phyloP scores from a whole-genome alignment of 2,113 vertebrate species.

The Condylura cristata region DNA sequence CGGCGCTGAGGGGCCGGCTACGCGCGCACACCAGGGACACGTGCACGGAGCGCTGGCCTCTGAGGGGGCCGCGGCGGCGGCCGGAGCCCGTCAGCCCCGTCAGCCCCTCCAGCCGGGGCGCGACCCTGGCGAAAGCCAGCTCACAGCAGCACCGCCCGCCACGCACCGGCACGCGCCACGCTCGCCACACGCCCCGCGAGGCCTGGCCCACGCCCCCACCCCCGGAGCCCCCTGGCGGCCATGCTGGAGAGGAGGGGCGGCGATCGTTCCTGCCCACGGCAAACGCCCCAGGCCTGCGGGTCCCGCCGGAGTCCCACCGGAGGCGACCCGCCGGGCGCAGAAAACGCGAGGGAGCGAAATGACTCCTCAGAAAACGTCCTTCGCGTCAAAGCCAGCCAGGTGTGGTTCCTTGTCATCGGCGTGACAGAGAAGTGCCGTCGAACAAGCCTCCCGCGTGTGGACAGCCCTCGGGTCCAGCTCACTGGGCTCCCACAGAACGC shows the following conservation, averaged over 20 bases:
- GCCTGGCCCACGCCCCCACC: background rate
- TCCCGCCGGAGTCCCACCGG: no score
- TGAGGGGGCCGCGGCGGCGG: rapidly evolving
- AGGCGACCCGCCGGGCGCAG: no score
- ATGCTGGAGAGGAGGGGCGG: background rate
- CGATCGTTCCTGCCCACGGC: background rate
- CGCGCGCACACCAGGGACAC: rapidly evolving
- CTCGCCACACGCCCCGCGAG: no score
- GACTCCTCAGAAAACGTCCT: background rate
- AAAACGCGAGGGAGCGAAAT: no score
- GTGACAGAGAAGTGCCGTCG: no score
- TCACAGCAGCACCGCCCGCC: rapidly evolving
- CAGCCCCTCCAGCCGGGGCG: no score
- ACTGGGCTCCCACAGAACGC: rapidly evolving
- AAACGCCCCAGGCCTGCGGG: rapidly evolving
- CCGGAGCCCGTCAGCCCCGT: no score
- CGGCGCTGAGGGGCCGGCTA: no score
- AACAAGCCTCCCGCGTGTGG: no score
- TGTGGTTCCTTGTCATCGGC: background rate
- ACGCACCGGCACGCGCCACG: no score
- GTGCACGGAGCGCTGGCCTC: background rate
- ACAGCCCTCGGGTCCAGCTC: no score
- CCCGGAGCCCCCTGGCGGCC: no score
- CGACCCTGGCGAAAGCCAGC: rapidly evolving
- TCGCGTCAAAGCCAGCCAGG: background rate